phyloP scores from a whole-genome alignment of 2,888 invertebrate genomes.

The Hyles lineata region DNA sequence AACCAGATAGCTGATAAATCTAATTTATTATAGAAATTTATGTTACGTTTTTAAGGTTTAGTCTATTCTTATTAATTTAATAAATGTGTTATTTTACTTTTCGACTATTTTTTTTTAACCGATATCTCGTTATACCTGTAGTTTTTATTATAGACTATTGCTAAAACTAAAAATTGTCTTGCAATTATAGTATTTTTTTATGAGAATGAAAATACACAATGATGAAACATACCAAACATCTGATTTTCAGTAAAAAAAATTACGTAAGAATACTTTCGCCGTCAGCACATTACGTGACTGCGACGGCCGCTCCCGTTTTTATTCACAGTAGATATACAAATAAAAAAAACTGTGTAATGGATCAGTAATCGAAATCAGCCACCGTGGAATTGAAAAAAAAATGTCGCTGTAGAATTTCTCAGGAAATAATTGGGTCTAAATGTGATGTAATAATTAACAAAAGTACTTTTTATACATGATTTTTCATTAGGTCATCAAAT shows the following conservation, averaged over 20 bases:
- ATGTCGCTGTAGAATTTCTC: slow-evolving; percentile 49
- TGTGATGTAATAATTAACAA: background rate
- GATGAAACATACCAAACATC: background rate
- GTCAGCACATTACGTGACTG: slow-evolving; percentile 72
- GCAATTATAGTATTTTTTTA: background rate
- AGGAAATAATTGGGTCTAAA: background rate
- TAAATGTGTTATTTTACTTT: slow-evolving; percentile 37
- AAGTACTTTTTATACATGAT: background rate
- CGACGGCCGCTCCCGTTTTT: slow-evolving; percentile 58
- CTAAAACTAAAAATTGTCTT: background rate
- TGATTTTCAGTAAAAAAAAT: slow-evolving; percentile 35
- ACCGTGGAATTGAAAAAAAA: slow-evolving; percentile 68
- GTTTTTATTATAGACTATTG: background rate
- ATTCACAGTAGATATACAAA: slow-evolving; percentile 53
- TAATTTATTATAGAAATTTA: slow-evolving; percentile 64
- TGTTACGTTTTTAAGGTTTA: slow-evolving; percentile 48
- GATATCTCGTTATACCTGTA: background rate
- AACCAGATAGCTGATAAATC: slow-evolving; percentile 72
- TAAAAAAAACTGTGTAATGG: slow-evolving; percentile 54
- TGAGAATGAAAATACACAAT: background rate
- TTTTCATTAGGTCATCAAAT: background rate
- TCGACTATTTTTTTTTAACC: slow-evolving; percentile 25
- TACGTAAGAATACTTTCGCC: slow-evolving; percentile 74
- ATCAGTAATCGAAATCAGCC: slow-evolving; percentile 56
- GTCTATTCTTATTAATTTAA: slow-evolving; percentile 45